Conservation (phyloP, 2,888 invertebrate species). For the Seira musarum region DNA sequence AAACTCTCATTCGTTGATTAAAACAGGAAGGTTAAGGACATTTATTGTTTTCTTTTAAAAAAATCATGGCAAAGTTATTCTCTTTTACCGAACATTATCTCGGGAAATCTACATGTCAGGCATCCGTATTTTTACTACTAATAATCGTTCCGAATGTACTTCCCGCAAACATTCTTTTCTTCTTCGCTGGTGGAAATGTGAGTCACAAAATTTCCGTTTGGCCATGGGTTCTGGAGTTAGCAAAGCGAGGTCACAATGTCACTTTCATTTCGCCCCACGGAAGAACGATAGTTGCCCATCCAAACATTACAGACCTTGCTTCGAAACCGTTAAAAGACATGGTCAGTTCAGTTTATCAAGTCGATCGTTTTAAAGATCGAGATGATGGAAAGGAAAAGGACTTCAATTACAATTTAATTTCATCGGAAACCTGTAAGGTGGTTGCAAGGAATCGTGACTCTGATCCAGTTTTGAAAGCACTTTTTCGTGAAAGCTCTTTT, state of each 20-base stretch:
- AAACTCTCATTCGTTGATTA: too few relatives aligned
- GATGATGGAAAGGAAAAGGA: conserved; percentile 43
- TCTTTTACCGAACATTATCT: neutral
- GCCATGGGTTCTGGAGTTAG: conserved; percentile 63
- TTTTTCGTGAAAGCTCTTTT: conserved; percentile 59
- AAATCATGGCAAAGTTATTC: neutral
- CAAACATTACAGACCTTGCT: conserved; percentile 49
- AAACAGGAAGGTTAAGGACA: too few relatives aligned
- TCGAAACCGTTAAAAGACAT: conserved; percentile 43
- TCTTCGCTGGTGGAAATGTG: conserved; percentile 67
- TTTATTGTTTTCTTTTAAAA: too few relatives aligned
- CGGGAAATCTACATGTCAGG: neutral
- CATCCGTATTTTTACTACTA: conserved; percentile 2
- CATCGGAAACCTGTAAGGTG: conserved; percentile 22
- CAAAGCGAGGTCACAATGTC: conserved; percentile 63
- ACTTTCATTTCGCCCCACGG: conserved; percentile 64
- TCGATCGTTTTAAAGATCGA: conserved; percentile 61
- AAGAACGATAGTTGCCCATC: conserved; percentile 55
- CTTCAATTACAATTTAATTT: conserved; percentile 44
- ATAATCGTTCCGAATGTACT: conserved; percentile 17
- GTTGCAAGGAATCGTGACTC: conserved; percentile 25
- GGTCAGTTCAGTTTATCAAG: conserved; percentile 50
- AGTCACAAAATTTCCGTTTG: conserved; percentile 59
- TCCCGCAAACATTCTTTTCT: conserved; percentile 65
- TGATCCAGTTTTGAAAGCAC: conserved; percentile 47